Base-by-base conservation (phyloP, 1,140 invertebrate genomes). In the Bombus cullumanus region DNA sequence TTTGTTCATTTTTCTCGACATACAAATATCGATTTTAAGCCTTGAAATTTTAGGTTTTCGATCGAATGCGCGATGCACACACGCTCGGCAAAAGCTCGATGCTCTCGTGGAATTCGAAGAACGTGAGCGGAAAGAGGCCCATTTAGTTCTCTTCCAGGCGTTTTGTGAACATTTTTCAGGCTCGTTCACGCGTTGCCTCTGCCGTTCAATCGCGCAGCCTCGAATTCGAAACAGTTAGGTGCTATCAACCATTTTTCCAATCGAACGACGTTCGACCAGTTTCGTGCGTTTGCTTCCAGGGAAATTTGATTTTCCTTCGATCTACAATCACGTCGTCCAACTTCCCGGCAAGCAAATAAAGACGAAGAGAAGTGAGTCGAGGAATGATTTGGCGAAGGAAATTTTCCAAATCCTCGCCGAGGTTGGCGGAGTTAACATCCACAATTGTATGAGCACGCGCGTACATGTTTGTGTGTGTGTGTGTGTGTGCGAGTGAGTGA, bases 221-320 rank as follows among this genome's bases (percentile, higher is more conserved):
- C 74, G 34, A 76, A 76, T 76, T 57, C 74, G 74, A 59, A 59
- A 37, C 31, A 28, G 53, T n/a, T n/a, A 22, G 47, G 47, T 53
- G 18, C 28, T 62, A 28, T 62, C 59, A 62, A 62, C 1, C 28
- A 28, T 62, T 62, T 62, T 62, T 62, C 59, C 59, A 62, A 62
- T 62, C 59, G 59, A 62, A 12, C 59, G 59, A 62, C 59, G 28
- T 37, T 76, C 74, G 12, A 39, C 34, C n/a, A 41, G 25, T 39
- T 13, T 18, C 25, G 25, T 28, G 25, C 25, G 37, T 72, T 72
- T 72, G 34, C 37, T 34, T 57, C 12, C 0, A 25, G 41, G 12
- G 8, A 43, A 57, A 76, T 59, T 64, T 39, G 34, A 31, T 64
- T 64, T 64, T 64, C 31, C 31, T 72, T n/a, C 28, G 9, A 68